Evolutionary conservation across 2,888 invertebrate species (phyloP), one percentile per base, ranked within the genome.

Genomic region (Spilosoma lubricipeda): DNA sequence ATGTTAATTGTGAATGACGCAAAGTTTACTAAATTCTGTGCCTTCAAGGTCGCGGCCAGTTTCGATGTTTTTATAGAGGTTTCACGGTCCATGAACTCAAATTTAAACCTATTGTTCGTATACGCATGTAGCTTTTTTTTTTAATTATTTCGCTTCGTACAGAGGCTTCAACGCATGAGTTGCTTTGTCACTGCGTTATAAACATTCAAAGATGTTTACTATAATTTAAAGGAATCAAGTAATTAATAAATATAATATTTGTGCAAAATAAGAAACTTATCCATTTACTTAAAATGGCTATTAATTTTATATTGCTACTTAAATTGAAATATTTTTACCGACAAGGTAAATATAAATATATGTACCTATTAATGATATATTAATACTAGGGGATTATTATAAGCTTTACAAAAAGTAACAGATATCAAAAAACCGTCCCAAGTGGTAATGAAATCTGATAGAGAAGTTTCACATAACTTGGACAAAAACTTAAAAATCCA

Each of bases 51-150:
- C 78, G 63, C 77, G 72, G 73, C 73, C 71, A 76, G 68, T 77
- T 75, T 75, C 75, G 82, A 81, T 81, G 79, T 65, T 84, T n/a
- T 76, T 77, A 67, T 66, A 45, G 59, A 76, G 77, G 84, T 72
- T 84, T 80, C 75, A 82, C 83, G 85, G 84, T 83, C 69, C 73
- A 80, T 71, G 77, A 77, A 78, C 72, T 80, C 73, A 20, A 3
- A 23, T 23, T 39, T 42, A 59, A 30, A 27, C 20, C 63, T n/a
- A 64, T 65, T 65, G 64, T 72, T 67, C 67, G 20, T 42, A 67
- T 36, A 23, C 1, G 30, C 15, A 59, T 9, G n/a, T 7, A 65
- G n/a, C 4, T 36, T n/a, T 48, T 45, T 67, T 67, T 66, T 67
- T 45, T 56, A 39, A 1, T 13, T 15, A 36, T 18, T n/a, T n/a